These are phyloP conservation scores for Saccostrea glomerata DNA, from an alignment of 1,140 invertebrate species.

Conservation along the genomic window DNA sequence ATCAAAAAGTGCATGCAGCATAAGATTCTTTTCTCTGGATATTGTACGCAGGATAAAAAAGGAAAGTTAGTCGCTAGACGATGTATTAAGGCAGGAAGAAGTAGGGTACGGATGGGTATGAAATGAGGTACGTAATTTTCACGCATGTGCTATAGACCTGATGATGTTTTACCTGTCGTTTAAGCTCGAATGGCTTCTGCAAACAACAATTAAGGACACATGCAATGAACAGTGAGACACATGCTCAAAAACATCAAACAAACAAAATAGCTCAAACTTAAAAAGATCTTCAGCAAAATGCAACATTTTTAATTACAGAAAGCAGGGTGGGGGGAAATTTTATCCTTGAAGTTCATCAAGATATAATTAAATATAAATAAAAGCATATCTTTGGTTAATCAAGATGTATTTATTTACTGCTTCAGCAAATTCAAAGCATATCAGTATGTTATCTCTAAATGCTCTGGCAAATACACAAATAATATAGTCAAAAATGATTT, in stretches of 20 bases:
- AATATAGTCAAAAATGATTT: neutral
- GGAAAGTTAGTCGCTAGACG: constrained; percentile 1
- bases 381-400: too few species aligned
- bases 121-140: neutral
- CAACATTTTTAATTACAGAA: neutral
- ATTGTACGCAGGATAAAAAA: neutral
- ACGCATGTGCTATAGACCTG: neutral
- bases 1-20: neutral
- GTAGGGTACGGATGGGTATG: neutral
- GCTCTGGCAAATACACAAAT: neutral
- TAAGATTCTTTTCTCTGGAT: neutral
- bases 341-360: too few species aligned
- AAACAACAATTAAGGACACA: constrained; percentile 20
- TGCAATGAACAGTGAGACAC: constrained; percentile 4
- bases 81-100: neutral
- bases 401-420: too few species aligned
- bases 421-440: too few species aligned
- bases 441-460: neutral
- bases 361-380: too few species aligned
- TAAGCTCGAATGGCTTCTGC: constrained; percentile 25
- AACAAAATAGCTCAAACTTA: neutral
- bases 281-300: neutral
- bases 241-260: neutral
- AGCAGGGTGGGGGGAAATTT: too few species aligned
- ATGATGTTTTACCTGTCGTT: neutral